Percentiles rank a stretch among this genome's conserved stretches.
These are phyloP conservation scores for Oxytorus armatus DNA, from an alignment of 2,888 invertebrate genomes.

Conservation along the genomic window DNA sequence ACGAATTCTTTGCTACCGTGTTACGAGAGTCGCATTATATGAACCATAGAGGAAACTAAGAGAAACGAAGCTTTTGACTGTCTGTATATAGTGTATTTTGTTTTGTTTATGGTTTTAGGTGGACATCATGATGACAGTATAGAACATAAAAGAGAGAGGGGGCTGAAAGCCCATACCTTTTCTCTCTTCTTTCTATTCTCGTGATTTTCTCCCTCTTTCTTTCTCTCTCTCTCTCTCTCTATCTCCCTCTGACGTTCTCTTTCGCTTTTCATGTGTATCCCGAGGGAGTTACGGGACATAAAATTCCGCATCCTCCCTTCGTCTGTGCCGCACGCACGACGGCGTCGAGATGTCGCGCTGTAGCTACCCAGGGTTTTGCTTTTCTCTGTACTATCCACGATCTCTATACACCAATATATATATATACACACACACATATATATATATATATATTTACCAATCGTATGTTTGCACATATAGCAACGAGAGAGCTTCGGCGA, in stretches of 20 bases:
- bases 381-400: slow-evolving; percentile 25
- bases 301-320: slow-evolving; percentile 80
- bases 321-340: slow-evolving; percentile 66
- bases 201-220: slow-evolving; percentile 51
- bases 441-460: slow-evolving; percentile 1
- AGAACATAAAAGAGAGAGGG: slow-evolving; percentile 79
- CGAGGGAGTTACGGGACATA: slow-evolving; percentile 84
- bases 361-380: slow-evolving; percentile 74
- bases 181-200: slow-evolving; percentile 60
- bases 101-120: slow-evolving; percentile 80
- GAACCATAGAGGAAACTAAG: slow-evolving; percentile 1
- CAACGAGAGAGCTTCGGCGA: slow-evolving; percentile 14
- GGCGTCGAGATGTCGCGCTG: slow-evolving; percentile 84
- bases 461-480: not conserved
- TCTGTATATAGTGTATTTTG: slow-evolving; percentile 77
- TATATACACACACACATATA: slow-evolving; percentile 9
- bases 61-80: not conserved
- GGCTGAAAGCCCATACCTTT: slow-evolving; percentile 19
- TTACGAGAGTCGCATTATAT: slow-evolving; percentile 35
- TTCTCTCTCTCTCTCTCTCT: slow-evolving; percentile 10
- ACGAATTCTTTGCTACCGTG: slow-evolving; percentile 58
- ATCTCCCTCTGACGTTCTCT: slow-evolving; percentile 23
- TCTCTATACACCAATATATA: not conserved
- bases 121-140: slow-evolving; percentile 83
- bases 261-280: slow-evolving; percentile 70